A percentile compares a stretch with the other conserved stretches of the same genome.
These are phyloP conservation scores for Agrotis puta DNA, from an alignment of 2,888 invertebrate genomes.

Conservation along the genomic window DNA sequence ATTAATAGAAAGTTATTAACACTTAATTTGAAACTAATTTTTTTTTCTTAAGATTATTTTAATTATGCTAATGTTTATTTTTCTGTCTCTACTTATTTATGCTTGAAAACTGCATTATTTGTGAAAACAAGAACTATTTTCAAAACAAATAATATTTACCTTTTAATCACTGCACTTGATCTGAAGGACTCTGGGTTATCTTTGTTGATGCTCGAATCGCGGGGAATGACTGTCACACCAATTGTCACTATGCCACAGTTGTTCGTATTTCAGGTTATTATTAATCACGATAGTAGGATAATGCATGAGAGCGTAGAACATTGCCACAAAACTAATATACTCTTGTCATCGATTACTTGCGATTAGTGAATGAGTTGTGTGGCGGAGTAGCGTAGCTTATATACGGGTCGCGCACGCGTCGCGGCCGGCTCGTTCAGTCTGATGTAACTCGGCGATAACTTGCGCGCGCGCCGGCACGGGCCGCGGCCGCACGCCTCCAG, in stretches of 20 bases:
- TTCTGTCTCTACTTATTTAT: neutral
- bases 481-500: constrained; percentile 30
- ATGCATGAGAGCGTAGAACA: constrained; percentile 89
- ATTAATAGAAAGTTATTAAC: neutral
- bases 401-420: constrained; percentile 81
- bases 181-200: constrained; percentile 80
- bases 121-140: constrained; percentile 31
- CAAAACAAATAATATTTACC: constrained; percentile 86
- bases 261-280: constrained; percentile 83
- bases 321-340: constrained; percentile 87
- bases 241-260: constrained; percentile 90
- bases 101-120: constrained; percentile 24
- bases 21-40: neutral
- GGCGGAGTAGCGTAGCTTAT: constrained; percentile 72
- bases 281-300: constrained; percentile 79
- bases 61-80: constrained; percentile 6
- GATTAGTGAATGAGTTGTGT: constrained; percentile 83
- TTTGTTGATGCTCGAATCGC: constrained; percentile 86
- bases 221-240: constrained; percentile 88
- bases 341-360: constrained; percentile 84
- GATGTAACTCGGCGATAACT: constrained; percentile 85
- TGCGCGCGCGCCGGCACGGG: constrained; percentile 68
- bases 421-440: constrained; percentile 68
- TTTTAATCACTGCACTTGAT: constrained; percentile 82
- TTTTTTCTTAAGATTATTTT: neutral